phyloP scores from a whole-genome alignment of 2,797 vertebrate species.

The Poeciliopsis turneri region DNA sequence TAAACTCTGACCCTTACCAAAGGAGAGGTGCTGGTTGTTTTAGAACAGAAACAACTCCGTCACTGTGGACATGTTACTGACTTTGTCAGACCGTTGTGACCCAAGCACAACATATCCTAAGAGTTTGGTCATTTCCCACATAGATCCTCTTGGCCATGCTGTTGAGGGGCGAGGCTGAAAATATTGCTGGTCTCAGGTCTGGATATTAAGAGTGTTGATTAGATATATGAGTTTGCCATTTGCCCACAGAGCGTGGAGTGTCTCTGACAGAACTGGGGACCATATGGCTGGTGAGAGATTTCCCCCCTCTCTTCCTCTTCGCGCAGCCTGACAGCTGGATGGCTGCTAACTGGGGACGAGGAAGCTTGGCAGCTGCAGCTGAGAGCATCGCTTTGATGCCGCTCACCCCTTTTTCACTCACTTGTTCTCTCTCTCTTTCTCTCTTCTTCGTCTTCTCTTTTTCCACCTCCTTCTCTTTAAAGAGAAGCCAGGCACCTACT shows the following conservation, averaged over 20 bases:
- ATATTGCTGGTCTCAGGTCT: conserved; percentile 79
- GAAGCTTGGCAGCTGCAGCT: conserved; percentile 92
- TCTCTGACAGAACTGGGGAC: conserved; percentile 86
- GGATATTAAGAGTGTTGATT: conserved; percentile 85
- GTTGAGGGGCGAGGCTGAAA: conserved; percentile 72
- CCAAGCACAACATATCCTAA: conserved; percentile 27
- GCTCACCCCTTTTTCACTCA: conserved; percentile 74
- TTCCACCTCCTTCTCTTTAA: conserved; percentile 36
- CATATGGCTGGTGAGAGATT: conserved; percentile 96
- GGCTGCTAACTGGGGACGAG: conserved; percentile 87
- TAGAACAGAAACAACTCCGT: background rate
- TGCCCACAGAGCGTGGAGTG: conserved; percentile 84
- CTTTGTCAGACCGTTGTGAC: conserved; percentile 1
- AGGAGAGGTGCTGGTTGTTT: background rate
- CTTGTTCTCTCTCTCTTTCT: conserved; percentile 40
- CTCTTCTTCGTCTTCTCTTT: conserved; percentile 35
- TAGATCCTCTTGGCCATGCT: conserved; percentile 39
- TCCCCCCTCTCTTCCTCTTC: conserved; percentile 86
- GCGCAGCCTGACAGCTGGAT: conserved; percentile 87
- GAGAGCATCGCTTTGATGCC: conserved; percentile 87
- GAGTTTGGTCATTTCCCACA: conserved; percentile 31
- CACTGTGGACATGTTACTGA: background rate
- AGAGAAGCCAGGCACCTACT: conserved; percentile 21
- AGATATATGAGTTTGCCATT: conserved; percentile 87
- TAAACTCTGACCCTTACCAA: background rate